A percentile compares a stretch with the other conserved stretches of the same genome.
phyloP scores from a whole-genome alignment of 2,797 vertebrate genomes.

The Falco columbarius region DNA sequence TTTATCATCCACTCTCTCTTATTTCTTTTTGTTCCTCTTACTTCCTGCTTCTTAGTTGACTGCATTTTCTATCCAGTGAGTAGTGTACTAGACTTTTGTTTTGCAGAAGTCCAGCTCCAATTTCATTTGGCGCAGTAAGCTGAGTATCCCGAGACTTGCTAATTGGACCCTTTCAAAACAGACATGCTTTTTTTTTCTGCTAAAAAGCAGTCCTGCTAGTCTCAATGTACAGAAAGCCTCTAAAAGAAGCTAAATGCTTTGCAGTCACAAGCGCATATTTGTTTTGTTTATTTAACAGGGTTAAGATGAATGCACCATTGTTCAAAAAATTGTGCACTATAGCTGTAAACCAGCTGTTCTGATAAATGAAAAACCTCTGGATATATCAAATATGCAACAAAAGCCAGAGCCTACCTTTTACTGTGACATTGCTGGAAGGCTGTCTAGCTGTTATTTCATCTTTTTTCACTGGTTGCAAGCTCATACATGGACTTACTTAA shows the following conservation, averaged over 20 bases:
- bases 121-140: constrained; percentile 44
- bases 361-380: background rate
- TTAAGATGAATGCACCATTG: background rate
- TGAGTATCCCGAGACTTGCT: background rate
- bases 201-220: background rate
- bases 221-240: background rate
- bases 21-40: background rate
- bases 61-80: background rate
- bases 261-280: background rate
- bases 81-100: background rate
- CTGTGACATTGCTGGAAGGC: background rate
- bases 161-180: constrained; percentile 41
- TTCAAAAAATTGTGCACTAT: background rate
- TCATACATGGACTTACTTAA: background rate
- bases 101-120: constrained; percentile 12
- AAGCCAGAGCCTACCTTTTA: background rate
- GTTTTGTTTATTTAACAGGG: background rate
- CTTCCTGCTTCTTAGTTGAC: constrained; percentile 26
- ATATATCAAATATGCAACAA: background rate
- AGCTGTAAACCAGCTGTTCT: constrained; percentile 2
- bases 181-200: background rate
- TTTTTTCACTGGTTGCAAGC: background rate
- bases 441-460: background rate
- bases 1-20: background rate
- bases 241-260: background rate